Base-by-base conservation (phyloP, 2,888 invertebrate genomes). In the Cheilosia scutellata region DNA sequence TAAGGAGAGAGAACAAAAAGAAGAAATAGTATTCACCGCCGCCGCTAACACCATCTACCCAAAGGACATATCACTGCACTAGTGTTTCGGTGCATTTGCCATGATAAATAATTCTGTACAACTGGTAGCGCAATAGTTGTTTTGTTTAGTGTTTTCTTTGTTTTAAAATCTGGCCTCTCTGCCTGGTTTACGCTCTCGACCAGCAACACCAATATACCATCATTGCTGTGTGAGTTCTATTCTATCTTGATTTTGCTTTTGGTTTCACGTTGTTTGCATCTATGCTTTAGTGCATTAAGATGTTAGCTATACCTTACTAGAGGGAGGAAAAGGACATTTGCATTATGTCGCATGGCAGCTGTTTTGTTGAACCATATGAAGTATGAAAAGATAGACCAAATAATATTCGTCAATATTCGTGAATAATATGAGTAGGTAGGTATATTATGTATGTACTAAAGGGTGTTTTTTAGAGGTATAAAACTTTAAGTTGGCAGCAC, bases 31-130 rank as follows among this genome's bases (percentile, higher is more conserved):
- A 55, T 51, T 55, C 75, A 70, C 75, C 82, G 37, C 58, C 57
- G 33, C 20, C 63, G 33, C 68, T 40, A 68, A 75, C 75, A 71
- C 63, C 57, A 71, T 51, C 79, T 63, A 58, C 71, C 79, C 71
- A 72, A 58, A 71, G 70, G 71, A 79, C 49, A 66, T 53, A 70
- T 72, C 65, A 40, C 42, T 75, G 55, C 65, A 66, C 63, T 65
- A 57, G 76, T 76, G 82, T 82, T 76, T 74, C 70, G 76, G 82
- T 76, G 72, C 82, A 82, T 72, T 72, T 80, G 71, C 66, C 76
- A 82, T 62, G 82, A 86, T 82, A 86, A 86, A 86, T 82, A 76
- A 86, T 86, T 86, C 76, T 49, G 49, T 51, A 66, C 71, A 76
- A 68, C 66, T 86, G 66, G 66, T 71, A 84, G 84, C 80, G 86